Conservation (phyloP, 2,113 vertebrate species). For the Oenanthe oenanthe region DNA sequence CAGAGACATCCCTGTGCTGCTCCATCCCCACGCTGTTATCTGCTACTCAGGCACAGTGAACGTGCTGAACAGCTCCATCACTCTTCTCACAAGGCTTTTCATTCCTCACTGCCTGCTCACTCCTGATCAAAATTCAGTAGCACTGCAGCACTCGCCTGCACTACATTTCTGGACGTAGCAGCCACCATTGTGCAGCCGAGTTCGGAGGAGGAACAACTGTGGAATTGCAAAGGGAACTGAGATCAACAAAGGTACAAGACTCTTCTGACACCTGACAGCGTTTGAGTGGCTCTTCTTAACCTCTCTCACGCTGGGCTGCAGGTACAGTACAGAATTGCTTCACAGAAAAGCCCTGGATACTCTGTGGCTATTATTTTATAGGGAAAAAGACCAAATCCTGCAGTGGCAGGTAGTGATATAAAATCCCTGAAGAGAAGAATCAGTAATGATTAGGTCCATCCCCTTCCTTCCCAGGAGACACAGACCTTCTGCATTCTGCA, state of each 20-base stretch:
- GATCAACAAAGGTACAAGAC: background rate
- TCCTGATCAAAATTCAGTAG: conserved; percentile 32
- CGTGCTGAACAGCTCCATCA: background rate
- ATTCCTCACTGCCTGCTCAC: background rate
- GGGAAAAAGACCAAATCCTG: background rate
- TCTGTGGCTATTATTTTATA: background rate
- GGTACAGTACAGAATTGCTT: background rate
- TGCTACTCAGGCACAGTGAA: background rate
- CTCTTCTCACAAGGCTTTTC: background rate
- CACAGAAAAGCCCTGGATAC: background rate
- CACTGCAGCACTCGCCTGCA: background rate
- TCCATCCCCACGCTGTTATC: rapidly evolving
- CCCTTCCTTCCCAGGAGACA: background rate
- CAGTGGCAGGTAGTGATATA: background rate
- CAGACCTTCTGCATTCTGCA: background rate
- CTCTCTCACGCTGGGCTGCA: background rate
- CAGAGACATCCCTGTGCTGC: background rate
- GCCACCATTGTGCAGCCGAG: background rate
- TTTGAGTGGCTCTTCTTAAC: background rate
- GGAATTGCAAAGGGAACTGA: background rate
- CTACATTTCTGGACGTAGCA: background rate
- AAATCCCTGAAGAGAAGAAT: background rate
- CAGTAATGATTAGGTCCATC: background rate
- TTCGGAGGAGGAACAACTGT: background rate
- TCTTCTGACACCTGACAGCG: background rate